Base-by-base conservation (phyloP, 2,113 vertebrate genomes). In the Tringa solitaria region DNA sequence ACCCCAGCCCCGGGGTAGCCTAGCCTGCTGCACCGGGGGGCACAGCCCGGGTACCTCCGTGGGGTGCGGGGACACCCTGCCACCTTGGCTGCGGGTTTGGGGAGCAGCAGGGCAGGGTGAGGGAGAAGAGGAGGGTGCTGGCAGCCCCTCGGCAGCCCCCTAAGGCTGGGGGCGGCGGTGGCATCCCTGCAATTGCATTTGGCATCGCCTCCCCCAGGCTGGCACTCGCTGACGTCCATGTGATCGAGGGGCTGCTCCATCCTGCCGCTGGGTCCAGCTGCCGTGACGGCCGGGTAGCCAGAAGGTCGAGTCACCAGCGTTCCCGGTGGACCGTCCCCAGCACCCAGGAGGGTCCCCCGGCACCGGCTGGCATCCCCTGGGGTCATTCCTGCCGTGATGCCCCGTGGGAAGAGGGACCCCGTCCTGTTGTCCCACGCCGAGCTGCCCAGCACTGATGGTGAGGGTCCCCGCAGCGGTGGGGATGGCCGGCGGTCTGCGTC, bases 181-280 rank as follows among this genome's bases (percentile, higher is more conserved):
- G 63, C 95, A 96, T 93, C 68, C 63, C 73, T 39, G 87, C 84
- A 87, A 92, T 65, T 61, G 73, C 22, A 4, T 69, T 93, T 96
- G 95, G 95, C 95, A 68, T 59, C 27, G 43, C 65, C 87, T 60
- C n/a, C n/a, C 64, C 81, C 6, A n/a, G 64, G 90, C 95, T 95
- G 96, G 96, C 92, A 39, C 92, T 75, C 3, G 30, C 92, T 35
- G 64, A 7, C 1, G 14, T 82, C 70, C 96, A 96, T 96, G 95
- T 97, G 95, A 96, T 85, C 78, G 28, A 24, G 77, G 81, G 77
- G 74, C 77, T 22, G 85, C 93, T 50, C 85, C 20, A 10, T 17
- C 65, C 89, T 6, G 23, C 67, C 12, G 54, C 95, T 10, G 69
- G 80, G 9, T 87, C 59, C 92, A 61, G 95, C 86, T 24, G 51